Percentiles rank a stretch among this genome's conserved stretches.
Conservation (phyloP, 64 coral and sea anemone species). For the Cladopsammia gracilis region DNA sequence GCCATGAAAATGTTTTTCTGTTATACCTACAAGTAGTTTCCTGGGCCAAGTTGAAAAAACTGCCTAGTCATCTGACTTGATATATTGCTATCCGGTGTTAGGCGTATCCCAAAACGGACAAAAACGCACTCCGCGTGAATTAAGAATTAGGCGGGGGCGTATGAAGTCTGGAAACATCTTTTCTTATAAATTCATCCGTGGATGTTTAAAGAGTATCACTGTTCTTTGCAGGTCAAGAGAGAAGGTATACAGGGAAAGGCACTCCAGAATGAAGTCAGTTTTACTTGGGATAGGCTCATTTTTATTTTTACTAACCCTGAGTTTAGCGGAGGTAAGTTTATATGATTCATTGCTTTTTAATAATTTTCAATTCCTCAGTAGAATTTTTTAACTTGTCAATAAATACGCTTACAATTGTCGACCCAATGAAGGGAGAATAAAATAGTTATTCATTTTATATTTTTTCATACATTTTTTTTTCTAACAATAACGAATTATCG, state of each 20-base stretch:
- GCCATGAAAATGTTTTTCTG: too few relatives aligned
- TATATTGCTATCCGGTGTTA: conserved; percentile 18
- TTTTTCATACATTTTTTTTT: too few relatives aligned
- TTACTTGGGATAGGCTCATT: background rate
- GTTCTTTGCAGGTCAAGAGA: background rate
- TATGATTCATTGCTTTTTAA: background rate
- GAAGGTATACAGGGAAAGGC: background rate
- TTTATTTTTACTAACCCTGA: background rate
- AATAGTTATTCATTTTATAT: too few relatives aligned
- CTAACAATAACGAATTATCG: too few relatives aligned
- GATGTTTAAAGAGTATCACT: background rate
- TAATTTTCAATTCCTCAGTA: background rate
- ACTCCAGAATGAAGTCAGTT: background rate
- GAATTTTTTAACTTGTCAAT: background rate
- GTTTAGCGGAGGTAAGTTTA: conserved; percentile 10
- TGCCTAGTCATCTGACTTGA: background rate
- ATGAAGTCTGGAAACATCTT: background rate
- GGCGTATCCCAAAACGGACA: background rate
- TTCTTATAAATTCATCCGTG: too few relatives aligned
- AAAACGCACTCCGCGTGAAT: background rate
- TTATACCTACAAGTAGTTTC: too few relatives aligned
- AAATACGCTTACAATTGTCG: too few relatives aligned
- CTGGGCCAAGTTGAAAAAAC: background rate
- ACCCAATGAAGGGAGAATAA: too few relatives aligned
- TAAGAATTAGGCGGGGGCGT: background rate